Base-by-base conservation (phyloP, 2,888 invertebrate species). In the Diarsia brunnea region DNA sequence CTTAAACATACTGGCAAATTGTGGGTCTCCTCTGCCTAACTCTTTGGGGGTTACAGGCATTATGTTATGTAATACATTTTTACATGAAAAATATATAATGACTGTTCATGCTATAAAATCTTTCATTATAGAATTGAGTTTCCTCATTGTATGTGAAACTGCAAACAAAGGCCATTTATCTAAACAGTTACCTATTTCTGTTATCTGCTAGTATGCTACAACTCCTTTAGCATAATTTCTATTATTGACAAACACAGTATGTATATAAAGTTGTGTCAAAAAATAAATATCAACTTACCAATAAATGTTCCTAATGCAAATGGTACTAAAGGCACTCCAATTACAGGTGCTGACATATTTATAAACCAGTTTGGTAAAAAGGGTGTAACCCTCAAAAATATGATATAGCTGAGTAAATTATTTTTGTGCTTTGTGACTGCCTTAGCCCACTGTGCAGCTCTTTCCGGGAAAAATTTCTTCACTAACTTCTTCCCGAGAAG, bases 311-410 rank as follows among this genome's bases (percentile, higher is more conserved):
- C 99, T 76, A 99, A 92, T 84, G 98, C 99, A 96, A 99, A 99
- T 79, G 99, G 99, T 84, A 97, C 91, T 80, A 99, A 94, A 1
- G 99, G 99, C 55, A 99, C 99, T 88, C 99, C 99, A 89, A 99
- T 98, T 55, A 99, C 98, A 60, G 99, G 99, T 82, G 99, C 98
- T 0, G 99, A 98, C 92, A 99, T 97, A 95, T 99, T 99, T 86
- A 99, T 99, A 94, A 99, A 99, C 99, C 99, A 99, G 95, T 99
- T 99, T 12, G 99, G 99, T 89, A 99, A 97, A 92, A 99, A 98
- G 72, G 99, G 99, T 45, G 99, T 99, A 91, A 99, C 98, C 87
- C 99, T 97, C 87, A 99, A 97, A 94, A 99, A 99, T 91, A 99
- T 97, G 89, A 99, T 99, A 93, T 99, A 99, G 96, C 99, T 99